A percentile compares a stretch with the other conserved stretches of the same genome.
Conservation (phyloP, 64 coral and sea anemone species). For the Anthopleura sola region DNA sequence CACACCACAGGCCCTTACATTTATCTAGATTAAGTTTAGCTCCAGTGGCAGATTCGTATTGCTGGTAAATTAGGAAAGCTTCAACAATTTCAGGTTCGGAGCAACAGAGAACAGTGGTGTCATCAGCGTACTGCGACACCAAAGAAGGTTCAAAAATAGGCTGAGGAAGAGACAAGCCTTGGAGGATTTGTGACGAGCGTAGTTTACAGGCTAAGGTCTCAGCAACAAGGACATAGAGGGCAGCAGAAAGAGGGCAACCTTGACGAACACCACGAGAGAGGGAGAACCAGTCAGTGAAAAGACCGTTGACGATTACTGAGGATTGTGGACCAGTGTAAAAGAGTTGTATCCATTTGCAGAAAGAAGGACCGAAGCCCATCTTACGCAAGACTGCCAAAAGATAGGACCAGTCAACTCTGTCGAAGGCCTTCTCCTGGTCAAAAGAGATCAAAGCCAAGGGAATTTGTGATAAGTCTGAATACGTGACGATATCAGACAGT, state of each 20-base stretch:
- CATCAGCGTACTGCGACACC: slow-evolving; percentile 27
- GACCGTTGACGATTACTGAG: slow-evolving; percentile 32
- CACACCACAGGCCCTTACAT: slow-evolving; percentile 7
- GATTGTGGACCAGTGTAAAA: slow-evolving; percentile 21
- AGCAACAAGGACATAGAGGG: slow-evolving; percentile 20
- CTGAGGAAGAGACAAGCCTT: background rate
- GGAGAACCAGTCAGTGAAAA: background rate
- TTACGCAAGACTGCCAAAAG: background rate
- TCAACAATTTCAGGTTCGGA: background rate
- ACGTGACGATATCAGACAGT: background rate
- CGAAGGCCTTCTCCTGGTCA: slow-evolving; percentile 73
- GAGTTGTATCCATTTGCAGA: background rate
- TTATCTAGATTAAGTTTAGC: background rate
- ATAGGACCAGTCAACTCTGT: slow-evolving; percentile 47
- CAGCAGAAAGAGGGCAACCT: slow-evolving; percentile 51
- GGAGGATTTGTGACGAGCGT: background rate
- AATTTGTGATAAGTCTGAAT: background rate
- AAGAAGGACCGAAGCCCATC: slow-evolving; percentile 46
- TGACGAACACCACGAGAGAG: slow-evolving; percentile 47
- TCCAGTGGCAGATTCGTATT: slow-evolving; percentile 20
- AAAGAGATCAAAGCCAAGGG: slow-evolving; percentile 4
- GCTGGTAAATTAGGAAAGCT: background rate
- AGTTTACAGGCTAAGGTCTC: slow-evolving; percentile 30
- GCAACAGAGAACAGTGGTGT: slow-evolving; percentile 5
- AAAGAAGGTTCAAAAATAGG: background rate